Percentiles rank a stretch among this genome's conserved stretches.
Conservation (phyloP, 2,888 invertebrate genomes). For the Drosophila pullipes region DNA sequence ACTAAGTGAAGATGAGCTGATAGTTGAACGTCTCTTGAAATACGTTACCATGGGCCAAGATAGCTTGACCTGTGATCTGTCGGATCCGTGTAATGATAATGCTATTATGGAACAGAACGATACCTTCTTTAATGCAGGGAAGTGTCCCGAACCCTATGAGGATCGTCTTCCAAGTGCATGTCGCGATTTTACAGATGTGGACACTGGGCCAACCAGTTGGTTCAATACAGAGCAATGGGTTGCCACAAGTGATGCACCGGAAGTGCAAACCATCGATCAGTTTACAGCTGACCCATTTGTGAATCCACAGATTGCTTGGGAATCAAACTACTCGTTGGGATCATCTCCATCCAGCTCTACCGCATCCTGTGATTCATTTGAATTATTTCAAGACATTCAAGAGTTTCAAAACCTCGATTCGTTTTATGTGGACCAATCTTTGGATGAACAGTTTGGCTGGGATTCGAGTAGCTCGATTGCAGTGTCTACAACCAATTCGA, state of each 20-base stretch:
- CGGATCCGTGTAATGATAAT: constrained; percentile 1
- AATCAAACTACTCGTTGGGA: constrained; percentile 27
- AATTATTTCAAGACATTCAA: constrained; percentile 8
- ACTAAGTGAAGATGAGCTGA: constrained; percentile 54
- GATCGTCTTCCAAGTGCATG: not conserved
- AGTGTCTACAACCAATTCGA: constrained; percentile 11
- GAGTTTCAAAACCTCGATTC: constrained; percentile 6
- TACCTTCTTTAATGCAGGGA: not conserved
- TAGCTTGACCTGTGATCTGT: not conserved
- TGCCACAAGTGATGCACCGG: not conserved
- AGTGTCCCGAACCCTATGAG: not conserved
- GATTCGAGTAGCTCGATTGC: constrained; percentile 26
- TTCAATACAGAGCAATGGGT: constrained; percentile 12
- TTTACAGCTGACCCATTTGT: constrained; percentile 1
- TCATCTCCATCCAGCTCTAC: constrained; percentile 31
- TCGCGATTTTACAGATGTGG: not conserved
- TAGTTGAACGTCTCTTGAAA: constrained; percentile 70
- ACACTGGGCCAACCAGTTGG: not conserved
- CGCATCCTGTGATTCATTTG: constrained; percentile 44
- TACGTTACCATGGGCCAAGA: constrained; percentile 31
- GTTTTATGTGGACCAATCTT: not conserved
- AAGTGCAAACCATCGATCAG: constrained; percentile 9
- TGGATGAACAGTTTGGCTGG: constrained; percentile 31
- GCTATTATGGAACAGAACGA: constrained; percentile 6
- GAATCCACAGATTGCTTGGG: constrained; percentile 41